A percentile compares a stretch with the other conserved stretches of the same genome.
Conservation (phyloP, 2,113 vertebrate species). For the Myxocyprinus asiaticus region DNA sequence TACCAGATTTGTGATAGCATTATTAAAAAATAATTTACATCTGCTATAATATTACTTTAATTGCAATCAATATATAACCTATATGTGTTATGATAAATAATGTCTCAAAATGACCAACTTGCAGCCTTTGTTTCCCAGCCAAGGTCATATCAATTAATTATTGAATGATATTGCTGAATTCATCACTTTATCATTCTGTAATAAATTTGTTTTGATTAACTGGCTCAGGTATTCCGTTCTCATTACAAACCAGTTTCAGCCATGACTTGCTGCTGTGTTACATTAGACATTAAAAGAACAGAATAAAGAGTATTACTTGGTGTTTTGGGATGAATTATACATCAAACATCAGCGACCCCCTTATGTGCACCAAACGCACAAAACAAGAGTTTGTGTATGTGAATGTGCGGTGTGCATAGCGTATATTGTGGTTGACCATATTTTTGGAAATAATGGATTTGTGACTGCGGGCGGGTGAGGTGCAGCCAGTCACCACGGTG, state of each 20-base stretch:
- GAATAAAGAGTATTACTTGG: conserved; percentile 70
- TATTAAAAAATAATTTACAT: no score
- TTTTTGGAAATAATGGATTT: conserved; percentile 30
- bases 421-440: neutral
- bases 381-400: conserved; percentile 45
- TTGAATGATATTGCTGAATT: neutral
- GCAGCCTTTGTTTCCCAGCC: neutral
- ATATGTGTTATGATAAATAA: no score
- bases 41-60: neutral
- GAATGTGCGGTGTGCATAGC: conserved; percentile 8
- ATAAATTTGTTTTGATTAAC: conserved; percentile 34
- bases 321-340: conserved; percentile 85
- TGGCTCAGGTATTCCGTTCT: conserved; percentile 44
- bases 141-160: neutral
- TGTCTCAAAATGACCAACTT: neutral
- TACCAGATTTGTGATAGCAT: no score
- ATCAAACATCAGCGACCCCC: conserved; percentile 72
- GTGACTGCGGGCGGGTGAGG: conserved; percentile 23
- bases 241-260: conserved; percentile 14
- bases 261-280: conserved; percentile 60
- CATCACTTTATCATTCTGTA: neutral
- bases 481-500: conserved; percentile 57
- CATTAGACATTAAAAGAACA: conserved; percentile 61
- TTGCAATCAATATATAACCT: neutral
- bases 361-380: conserved; percentile 65